Base-by-base conservation (phyloP, 1,140 invertebrate genomes). In the Ooceraea biroi region DNA sequence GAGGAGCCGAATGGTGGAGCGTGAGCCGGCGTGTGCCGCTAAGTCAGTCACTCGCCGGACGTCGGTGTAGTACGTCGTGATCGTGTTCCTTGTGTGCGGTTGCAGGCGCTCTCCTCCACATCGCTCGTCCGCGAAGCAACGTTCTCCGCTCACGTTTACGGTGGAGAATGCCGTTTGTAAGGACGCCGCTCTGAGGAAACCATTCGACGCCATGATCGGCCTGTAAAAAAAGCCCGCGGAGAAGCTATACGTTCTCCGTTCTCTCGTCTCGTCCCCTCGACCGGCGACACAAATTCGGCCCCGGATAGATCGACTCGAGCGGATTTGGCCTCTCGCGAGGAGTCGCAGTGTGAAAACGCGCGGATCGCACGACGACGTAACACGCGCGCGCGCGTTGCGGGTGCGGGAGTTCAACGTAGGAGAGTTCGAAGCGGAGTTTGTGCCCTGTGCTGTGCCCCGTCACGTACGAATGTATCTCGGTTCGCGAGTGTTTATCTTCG, bases 1-100 rank as follows among this genome's bases (percentile, higher is more conserved):
- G 36, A 48, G 36, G 22, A n/a, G 50, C 25, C 72, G 46, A 74
- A 36, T 44, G 80, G 44, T 61, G 84, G 48, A 55, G 46, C 46
- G 58, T 57, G 72, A 65, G 68, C 82, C 84, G 89, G 86, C 76
- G 88, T 78, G 84, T 76, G 85, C 77, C 82, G 65, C 68, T 71
- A 82, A 90, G 89, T 85, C 90, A 92, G 91, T 93, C 87, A 90
- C 84, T 92, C 90, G 92, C 92, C 92, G 92, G 91, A 91, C 88
- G 87, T 90, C 88, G 91, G 84, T 89, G 85, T 19, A 74, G 82
- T 58, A 80, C 30, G 85, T 88, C 48, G 82, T 63, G 61, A 46
- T 65, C 48, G 57, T 19, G 19, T 3, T 2, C 7, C 14, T 10
- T 36, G 41, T 44, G 8, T 30, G 46, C 50, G 36, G 63, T 83